A percentile compares a stretch with the other conserved stretches of the same genome.
Evolutionary conservation across 2,113 vertebrate genomes (phyloP).

Genomic region (Salvelinus alpinus): DNA sequence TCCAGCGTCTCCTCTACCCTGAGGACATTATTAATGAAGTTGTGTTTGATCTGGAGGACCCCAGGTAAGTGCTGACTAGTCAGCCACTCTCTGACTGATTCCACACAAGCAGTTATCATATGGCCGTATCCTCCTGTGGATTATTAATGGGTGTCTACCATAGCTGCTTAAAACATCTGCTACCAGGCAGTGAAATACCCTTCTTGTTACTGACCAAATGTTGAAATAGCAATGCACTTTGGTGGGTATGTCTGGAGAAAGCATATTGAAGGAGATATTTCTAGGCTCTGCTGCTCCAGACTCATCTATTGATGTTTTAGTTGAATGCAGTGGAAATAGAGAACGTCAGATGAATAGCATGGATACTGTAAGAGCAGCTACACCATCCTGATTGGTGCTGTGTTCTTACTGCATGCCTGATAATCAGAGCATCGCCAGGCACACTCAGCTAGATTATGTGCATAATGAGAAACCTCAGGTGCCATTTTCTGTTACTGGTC

Average conservation of each 20-base stretch:
- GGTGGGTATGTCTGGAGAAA: not conserved
- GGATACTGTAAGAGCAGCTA: not conserved
- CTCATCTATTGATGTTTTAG: not conserved
- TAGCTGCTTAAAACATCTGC: not conserved
- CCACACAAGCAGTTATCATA: not conserved
- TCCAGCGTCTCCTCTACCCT: conserved; percentile 79
- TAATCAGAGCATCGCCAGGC: no score
- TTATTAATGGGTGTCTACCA: not conserved
- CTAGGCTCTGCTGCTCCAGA: not conserved
- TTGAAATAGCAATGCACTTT: not conserved
- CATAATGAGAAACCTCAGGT: no score
- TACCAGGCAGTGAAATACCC: not conserved
- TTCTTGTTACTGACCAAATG: not conserved
- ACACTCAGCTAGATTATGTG: no score
- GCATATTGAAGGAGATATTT: not conserved
- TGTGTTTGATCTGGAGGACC: conserved; percentile 85
- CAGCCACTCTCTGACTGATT: not conserved
- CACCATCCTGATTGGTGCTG: not conserved
- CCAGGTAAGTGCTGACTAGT: conserved; percentile 67
- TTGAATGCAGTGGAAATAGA: not conserved
- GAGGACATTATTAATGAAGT: conserved; percentile 79
- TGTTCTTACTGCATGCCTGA: no score
- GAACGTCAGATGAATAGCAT: not conserved
- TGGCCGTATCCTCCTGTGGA: not conserved
- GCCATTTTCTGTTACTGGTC: no score